Evolutionary conservation across 2,113 vertebrate species (phyloP).

Genomic region (Sapajus apella): DNA sequence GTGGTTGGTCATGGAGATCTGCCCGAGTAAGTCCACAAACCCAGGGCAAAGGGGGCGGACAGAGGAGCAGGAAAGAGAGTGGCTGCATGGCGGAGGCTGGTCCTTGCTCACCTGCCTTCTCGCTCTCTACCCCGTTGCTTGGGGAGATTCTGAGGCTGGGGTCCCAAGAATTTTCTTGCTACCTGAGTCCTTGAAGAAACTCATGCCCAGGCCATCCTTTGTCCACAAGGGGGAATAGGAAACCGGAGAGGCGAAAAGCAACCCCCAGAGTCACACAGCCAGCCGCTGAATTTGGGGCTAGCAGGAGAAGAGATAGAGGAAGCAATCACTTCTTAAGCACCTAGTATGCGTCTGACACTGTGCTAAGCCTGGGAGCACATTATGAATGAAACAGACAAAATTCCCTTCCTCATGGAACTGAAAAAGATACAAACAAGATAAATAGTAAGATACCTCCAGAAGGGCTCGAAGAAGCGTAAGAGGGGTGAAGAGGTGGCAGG

Average conservation of each 20-base stretch:
- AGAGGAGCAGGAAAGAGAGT: neutral
- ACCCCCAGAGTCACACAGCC: neutral
- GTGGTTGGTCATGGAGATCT: constrained; percentile 14
- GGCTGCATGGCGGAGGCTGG: neutral
- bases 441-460: neutral
- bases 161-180: neutral
- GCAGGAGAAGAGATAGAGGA: neutral
- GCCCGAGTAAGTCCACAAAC: constrained; percentile 35
- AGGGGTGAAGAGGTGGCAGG: neutral
- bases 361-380: neutral
- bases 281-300: neutral
- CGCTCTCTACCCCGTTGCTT: neutral
- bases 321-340: neutral
- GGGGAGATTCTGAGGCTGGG: neutral
- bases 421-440: neutral
- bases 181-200: neutral
- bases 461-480: neutral
- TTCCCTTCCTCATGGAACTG: neutral
- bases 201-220: neutral
- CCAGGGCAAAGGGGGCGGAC: neutral
- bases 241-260: neutral
- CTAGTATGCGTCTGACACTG: neutral
- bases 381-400: neutral
- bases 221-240: neutral
- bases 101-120: neutral